Percentiles rank a stretch among this genome's conserved stretches.
phyloP scores from a whole-genome alignment of 1,140 invertebrate species.

The Sitobion miscanthi region DNA sequence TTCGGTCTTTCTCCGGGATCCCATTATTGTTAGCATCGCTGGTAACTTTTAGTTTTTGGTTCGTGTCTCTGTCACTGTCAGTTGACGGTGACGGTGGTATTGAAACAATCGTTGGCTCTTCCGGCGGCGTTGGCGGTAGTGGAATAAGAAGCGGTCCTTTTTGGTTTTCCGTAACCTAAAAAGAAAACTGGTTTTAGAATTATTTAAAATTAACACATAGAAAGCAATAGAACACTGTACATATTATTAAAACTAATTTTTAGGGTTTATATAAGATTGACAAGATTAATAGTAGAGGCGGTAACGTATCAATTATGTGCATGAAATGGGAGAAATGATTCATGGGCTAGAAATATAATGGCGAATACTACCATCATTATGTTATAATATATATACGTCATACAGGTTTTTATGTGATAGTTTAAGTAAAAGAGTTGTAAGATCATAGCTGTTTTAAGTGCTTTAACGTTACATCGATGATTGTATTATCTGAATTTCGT shows the following conservation, averaged over 20 bases:
- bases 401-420: conserved; percentile 13
- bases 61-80: neutral
- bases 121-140: neutral
- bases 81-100: neutral
- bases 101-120: neutral
- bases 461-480: neutral
- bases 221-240: neutral
- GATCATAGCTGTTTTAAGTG: neutral
- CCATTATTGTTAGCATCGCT: conserved; percentile 59
- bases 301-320: conserved; percentile 26
- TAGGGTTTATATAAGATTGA: conserved; percentile 8
- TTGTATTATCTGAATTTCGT: neutral
- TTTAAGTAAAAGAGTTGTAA: neutral
- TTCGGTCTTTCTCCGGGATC: conserved; percentile 20
- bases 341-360: neutral
- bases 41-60: conserved; percentile 36
- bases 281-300: conserved; percentile 18
- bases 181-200: conserved; percentile 31
- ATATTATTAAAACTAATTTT: neutral
- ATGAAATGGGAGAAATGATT: neutral
- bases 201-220: conserved; percentile 17
- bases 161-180: conserved; percentile 39
- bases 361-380: neutral
- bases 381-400: neutral
- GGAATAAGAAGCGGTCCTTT: conserved; percentile 1